Base-by-base conservation (phyloP, 92 coral and sea anemone species). In the Anthopleura xanthogrammica region DNA sequence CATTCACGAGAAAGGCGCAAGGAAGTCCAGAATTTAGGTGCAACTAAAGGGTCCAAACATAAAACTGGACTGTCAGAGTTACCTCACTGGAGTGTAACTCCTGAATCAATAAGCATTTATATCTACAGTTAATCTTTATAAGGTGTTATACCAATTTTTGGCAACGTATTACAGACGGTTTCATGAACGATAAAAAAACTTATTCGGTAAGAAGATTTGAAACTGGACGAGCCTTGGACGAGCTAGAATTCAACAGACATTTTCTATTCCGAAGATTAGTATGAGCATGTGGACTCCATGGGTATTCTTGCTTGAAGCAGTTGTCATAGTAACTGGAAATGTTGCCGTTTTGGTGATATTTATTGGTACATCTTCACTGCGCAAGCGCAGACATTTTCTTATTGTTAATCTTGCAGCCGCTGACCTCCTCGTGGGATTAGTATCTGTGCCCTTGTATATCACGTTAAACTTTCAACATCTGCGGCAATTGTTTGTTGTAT, bases 251-350 rank as follows among this genome's bases (percentile, higher is more conserved):
- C 64, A 14, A 57, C 22, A 57, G 20, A 14, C 20, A 16, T 14
- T 57, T 57, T 43, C 50, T 43, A 43, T 43, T 43, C 8, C 8
- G 8, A 4, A 43, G 8, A 43, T 43, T 43, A 7, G 50, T 43
- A 4, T 43, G 5, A 43, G 50, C 4, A 57, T 57, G 50, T 48
- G 41, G 40, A 29, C 50, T 5, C 41, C 70, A 55, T 78, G 81
- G 81, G 3, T 80, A 4, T 80, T 80, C 24, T 13, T 66, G 29
- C 9, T 66, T 9, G 75, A 60, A 60, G 74, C 83, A 68, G 55
- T 60, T 39, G 60, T 62, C 36, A 80, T 80, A 9, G 74, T 80
- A 9, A 62, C 42, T 55, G 83, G 83, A 16, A 80, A 80, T 64
- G 14, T 80, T 19, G 50, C 76, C 16, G 58, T 48, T 9, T 22